These are phyloP conservation scores for Hypothenemus hampei DNA, from an alignment of 1,140 invertebrate species.

Conservation along the genomic window DNA sequence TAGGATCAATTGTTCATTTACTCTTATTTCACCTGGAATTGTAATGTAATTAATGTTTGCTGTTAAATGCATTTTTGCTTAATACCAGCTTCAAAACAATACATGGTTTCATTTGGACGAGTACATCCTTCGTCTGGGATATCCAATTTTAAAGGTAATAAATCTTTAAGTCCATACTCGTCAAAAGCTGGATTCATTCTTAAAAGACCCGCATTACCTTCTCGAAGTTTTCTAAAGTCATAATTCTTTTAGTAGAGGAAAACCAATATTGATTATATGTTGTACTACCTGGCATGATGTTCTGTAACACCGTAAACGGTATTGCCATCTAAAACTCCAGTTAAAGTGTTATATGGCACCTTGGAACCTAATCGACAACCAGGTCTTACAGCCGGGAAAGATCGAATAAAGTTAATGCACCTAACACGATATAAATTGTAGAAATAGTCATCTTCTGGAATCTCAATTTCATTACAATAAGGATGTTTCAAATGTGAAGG, in stretches of 20 bases:
- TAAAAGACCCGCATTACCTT: constrained; percentile 70
- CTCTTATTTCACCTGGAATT: constrained; percentile 80
- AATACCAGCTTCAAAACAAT: constrained; percentile 82
- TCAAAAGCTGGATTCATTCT: constrained; percentile 85
- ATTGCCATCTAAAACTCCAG: constrained; percentile 76
- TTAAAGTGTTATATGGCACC: constrained; percentile 76
- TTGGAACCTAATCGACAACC: constrained; percentile 71
- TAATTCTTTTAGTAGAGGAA: no score
- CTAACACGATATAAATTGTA: constrained; percentile 77
- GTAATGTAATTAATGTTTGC: no score
- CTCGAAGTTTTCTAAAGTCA: constrained; percentile 62
- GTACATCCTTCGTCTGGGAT: constrained; percentile 92
- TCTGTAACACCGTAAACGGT: constrained; percentile 82
- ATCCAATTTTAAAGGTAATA: constrained; percentile 83
- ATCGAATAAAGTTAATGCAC: constrained; percentile 84
- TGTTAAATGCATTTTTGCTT: background rate
- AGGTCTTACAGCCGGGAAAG: constrained; percentile 74
- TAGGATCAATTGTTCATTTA: constrained; percentile 87
- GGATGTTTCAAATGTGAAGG: constrained; percentile 76
- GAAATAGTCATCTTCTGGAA: constrained; percentile 89
- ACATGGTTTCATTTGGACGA: constrained; percentile 79
- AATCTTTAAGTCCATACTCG: constrained; percentile 81
- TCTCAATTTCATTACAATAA: constrained; percentile 84
- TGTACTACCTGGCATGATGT: constrained; percentile 59
- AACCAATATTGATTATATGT: background rate